Percentiles rank a stretch among this genome's conserved stretches.
These are phyloP conservation scores for Lordiphosa mommai DNA, from an alignment of 1,140 invertebrate genomes.

Conservation along the genomic window DNA sequence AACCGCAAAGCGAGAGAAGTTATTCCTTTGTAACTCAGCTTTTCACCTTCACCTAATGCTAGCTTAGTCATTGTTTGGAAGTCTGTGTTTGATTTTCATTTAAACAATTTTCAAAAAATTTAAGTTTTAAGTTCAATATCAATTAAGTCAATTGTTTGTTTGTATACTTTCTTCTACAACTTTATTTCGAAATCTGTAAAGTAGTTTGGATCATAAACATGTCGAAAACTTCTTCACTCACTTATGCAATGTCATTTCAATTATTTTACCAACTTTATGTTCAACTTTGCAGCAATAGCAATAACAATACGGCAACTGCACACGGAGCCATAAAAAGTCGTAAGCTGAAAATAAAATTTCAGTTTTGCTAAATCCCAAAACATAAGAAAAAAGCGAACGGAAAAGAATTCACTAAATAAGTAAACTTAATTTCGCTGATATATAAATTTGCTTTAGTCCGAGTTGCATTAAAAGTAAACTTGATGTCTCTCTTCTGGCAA, in stretches of 20 bases:
- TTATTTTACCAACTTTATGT: constrained; percentile 62
- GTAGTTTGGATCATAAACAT: background rate
- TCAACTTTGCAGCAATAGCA: constrained; percentile 21
- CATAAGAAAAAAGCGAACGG: constrained; percentile 16
- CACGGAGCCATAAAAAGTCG: constrained; percentile 39
- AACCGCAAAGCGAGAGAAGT: no score
- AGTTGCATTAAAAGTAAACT: constrained; percentile 45
- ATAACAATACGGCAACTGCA: constrained; percentile 1
- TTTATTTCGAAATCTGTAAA: background rate
- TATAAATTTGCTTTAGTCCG: constrained; percentile 17
- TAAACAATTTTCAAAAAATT: no score
- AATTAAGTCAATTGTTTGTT: no score
- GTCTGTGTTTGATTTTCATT: no score
- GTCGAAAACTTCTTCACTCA: constrained; percentile 37
- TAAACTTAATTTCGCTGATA: constrained; percentile 52
- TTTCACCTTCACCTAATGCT: no score
- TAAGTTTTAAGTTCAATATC: no score
- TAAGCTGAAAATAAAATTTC: constrained; percentile 61
- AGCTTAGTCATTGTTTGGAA: no score
- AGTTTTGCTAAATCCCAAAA: constrained; percentile 35
- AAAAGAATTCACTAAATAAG: constrained; percentile 51
- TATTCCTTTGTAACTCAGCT: no score
- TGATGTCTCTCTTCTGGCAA: constrained; percentile 36
- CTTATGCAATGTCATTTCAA: constrained; percentile 54
- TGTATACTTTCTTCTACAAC: no score